phyloP scores from a whole-genome alignment of 2,888 invertebrate genomes.

The Dicroscelio sp. region DNA sequence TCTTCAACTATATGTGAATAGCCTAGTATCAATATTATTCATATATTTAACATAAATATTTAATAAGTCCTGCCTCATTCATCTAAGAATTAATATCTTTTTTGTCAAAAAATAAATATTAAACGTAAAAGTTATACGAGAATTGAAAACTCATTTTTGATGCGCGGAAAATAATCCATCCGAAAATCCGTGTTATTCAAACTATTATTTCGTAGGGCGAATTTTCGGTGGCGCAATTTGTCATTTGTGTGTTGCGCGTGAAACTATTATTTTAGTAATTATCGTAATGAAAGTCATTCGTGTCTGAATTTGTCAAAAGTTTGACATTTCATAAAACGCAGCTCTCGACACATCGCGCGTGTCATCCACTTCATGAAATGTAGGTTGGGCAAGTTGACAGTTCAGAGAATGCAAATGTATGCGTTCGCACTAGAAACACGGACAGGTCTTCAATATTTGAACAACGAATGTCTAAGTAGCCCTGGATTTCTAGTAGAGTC shows the following conservation, averaged over 20 bases:
- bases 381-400: constrained; percentile 80
- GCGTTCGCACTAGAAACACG: constrained; percentile 77
- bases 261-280: constrained; percentile 77
- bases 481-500: constrained; percentile 77
- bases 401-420: constrained; percentile 80
- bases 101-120: background rate
- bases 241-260: constrained; percentile 47
- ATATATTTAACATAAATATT: too few species aligned
- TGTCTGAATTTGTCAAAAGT: constrained; percentile 77
- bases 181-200: background rate
- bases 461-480: constrained; percentile 88
- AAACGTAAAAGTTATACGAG: background rate
- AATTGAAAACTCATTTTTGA: constrained; percentile 18
- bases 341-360: constrained; percentile 78
- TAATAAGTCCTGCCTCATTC: too few species aligned
- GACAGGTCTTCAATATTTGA: constrained; percentile 86
- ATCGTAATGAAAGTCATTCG: constrained; percentile 76
- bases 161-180: background rate
- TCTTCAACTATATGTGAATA: too few species aligned
- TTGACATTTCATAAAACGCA: constrained; percentile 78
- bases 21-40: too few species aligned
- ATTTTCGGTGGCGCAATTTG: constrained; percentile 43
- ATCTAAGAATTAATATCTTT: too few species aligned
- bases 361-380: constrained; percentile 78
- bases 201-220: constrained; percentile 32